Evolutionary conservation across 2,797 vertebrate genomes (phyloP), one percentile per base, ranked within the genome.

Genomic region (Thunnus albacares): DNA sequence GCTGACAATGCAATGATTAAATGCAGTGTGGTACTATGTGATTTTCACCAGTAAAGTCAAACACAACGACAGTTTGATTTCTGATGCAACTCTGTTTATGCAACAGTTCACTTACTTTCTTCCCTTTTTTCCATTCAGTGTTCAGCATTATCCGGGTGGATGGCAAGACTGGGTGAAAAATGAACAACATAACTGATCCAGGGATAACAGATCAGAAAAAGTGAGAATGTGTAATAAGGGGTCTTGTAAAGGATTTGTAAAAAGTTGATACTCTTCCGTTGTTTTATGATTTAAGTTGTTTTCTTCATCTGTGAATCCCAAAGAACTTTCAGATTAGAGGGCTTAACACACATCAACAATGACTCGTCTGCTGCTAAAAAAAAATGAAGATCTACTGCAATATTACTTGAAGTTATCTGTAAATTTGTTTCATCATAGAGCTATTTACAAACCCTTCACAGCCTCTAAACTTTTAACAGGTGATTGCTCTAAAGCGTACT

Each of bases 101-200:
- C 38, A 61, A 79, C 13, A 81, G 14, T 64, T 71, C 18, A 90
- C 22, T 72, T 1, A 80, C 43, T 56, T 61, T 17, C 0, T 62
- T 55, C 3, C 4, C n/a, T 43, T 55, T 43, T 60, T 5, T 86
- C 14, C 68, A 85, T 95, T 55, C 92, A 99, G 98, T 72, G 96
- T 88, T 88, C 96, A 95, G 78, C 93, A 98, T 73, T 99, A 96
- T 81, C 89, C 93, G 5, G 98, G 98, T 64, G 98, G 98, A 92
- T 98, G 97, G 97, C 90, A 97, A 13, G 97, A 98, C 59, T 99
- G 98, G 98, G 77, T 85, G 64, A 94, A 94, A 79, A 92, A 92
- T 75, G 97, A 98, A 90, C 78, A 89, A 10, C 60, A 84, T 2
- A 85, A 84, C 0, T 92, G 77, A 93, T 73, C 7, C n/a, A 68